Evolutionary conservation across 2,888 invertebrate genomes (phyloP).

Genomic region (Adelphocoris suturalis): DNA sequence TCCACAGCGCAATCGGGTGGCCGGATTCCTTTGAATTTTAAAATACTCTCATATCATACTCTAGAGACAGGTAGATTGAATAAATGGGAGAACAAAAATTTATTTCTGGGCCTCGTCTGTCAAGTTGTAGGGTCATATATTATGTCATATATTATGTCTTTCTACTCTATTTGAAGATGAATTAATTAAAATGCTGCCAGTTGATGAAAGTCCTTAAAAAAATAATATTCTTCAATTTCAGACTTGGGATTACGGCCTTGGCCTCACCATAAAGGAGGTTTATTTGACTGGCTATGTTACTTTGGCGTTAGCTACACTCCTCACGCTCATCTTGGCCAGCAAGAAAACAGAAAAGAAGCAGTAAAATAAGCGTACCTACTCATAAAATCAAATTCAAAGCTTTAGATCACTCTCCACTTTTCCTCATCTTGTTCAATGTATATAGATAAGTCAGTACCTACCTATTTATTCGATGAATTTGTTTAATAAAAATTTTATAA

Average conservation of each 20-base stretch:
- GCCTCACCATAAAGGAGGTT: constrained; percentile 87
- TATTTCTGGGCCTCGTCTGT: too few species aligned
- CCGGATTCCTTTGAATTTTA: too few species aligned
- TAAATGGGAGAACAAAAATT: too few species aligned
- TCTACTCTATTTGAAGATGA: too few species aligned
- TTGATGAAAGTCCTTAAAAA: too few species aligned
- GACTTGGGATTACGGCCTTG: constrained; percentile 89
- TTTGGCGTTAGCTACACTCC: constrained; percentile 79
- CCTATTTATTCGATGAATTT: constrained; percentile 16
- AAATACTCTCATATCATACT: too few species aligned
- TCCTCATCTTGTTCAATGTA: neutral
- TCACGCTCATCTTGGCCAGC: constrained; percentile 77
- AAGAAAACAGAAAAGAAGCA: constrained; percentile 63
- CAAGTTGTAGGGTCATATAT: too few species aligned
- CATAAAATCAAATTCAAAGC: constrained; percentile 2
- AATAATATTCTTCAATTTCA: constrained; percentile 78
- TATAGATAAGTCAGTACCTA: neutral
- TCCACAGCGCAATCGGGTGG: too few species aligned
- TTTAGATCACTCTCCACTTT: constrained; percentile 5
- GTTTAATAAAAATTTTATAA: neutral
- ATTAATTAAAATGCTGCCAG: too few species aligned
- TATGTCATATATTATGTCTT: too few species aligned
- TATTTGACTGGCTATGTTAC: constrained; percentile 85
- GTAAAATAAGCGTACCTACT: neutral
- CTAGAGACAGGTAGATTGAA: too few species aligned